Evolutionary conservation across 2,113 vertebrate species (phyloP).

Genomic region (Ceratotherium simum): DNA sequence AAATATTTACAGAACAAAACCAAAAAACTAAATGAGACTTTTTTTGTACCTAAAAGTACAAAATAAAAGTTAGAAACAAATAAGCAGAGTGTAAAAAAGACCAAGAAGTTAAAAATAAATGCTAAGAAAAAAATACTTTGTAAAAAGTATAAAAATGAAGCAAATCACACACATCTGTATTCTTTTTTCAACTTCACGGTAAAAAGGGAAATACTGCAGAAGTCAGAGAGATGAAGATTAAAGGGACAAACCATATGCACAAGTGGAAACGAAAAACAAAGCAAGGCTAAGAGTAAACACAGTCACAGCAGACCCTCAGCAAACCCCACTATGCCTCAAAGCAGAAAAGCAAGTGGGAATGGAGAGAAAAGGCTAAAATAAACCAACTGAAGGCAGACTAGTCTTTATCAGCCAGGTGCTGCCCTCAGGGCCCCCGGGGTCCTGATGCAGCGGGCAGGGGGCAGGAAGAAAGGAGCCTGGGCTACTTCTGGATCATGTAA

Average conservation of each 20-base stretch:
- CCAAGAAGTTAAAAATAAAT: not conserved
- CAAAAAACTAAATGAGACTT: not conserved
- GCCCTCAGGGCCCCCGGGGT: not conserved
- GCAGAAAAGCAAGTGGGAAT: not conserved
- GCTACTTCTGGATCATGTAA: not conserved
- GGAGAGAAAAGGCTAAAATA: not conserved
- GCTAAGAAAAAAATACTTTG: not conserved
- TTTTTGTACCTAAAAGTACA: not conserved
- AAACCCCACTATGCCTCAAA: not conserved
- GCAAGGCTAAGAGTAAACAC: not conserved
- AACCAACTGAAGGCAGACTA: no score
- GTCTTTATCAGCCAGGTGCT: not conserved
- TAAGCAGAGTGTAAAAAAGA: not conserved
- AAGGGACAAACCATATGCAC: not conserved
- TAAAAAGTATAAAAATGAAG: not conserved
- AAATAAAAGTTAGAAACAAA: constrained; percentile 16
- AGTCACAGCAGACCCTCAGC: not conserved
- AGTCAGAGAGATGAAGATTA: not conserved
- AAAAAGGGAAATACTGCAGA: not conserved
- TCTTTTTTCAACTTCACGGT: not conserved
- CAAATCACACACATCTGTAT: not conserved
- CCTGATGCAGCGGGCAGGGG: fast-evolving
- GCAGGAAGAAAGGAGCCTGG: not conserved
- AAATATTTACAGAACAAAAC: not conserved
- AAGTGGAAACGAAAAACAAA: not conserved